Evolutionary conservation across 53 echinoderm and acorn worm species (phyloP).

Genomic region (Astropecten irregularis): DNA sequence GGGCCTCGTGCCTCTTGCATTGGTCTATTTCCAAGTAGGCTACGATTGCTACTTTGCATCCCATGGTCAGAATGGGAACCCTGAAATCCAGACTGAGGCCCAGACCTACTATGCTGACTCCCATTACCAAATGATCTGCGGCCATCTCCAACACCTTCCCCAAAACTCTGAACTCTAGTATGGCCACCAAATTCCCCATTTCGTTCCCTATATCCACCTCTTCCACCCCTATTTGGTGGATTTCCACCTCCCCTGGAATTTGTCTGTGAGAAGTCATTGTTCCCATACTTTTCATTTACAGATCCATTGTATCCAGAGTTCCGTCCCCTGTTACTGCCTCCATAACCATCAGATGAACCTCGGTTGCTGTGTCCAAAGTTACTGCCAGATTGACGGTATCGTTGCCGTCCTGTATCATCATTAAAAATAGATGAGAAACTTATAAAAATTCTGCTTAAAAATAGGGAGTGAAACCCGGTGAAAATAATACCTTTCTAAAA

Average conservation of each 20-base stretch:
- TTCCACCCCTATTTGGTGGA: background rate
- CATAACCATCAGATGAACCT: slow-evolving; percentile 31
- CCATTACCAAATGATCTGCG: slow-evolving; percentile 19
- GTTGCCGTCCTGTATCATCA: slow-evolving; percentile 33
- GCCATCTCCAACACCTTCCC: slow-evolving; percentile 20
- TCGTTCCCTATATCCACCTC: slow-evolving; percentile 13
- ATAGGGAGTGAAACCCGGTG: too few species aligned
- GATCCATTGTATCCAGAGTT: slow-evolving; percentile 23
- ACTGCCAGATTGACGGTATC: slow-evolving; percentile 30
- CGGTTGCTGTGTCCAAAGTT: background rate
- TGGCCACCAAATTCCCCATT: slow-evolving; percentile 25
- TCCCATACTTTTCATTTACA: slow-evolving; percentile 42
- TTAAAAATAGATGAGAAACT: too few species aligned
- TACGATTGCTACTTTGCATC: slow-evolving; percentile 19
- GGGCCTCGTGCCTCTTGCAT: background rate
- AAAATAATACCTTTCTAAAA: too few species aligned
- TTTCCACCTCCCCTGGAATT: slow-evolving; percentile 30
- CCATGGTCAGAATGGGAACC: slow-evolving; percentile 9
- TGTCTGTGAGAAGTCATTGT: slow-evolving; percentile 48
- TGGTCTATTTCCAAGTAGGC: background rate
- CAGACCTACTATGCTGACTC: slow-evolving; percentile 14
- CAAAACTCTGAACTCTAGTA: background rate
- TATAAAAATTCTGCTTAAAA: too few species aligned
- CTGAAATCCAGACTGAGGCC: slow-evolving; percentile 16
- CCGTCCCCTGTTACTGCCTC: slow-evolving; percentile 20